Conservation (phyloP, 2,113 vertebrate genomes). For the Panthera tigris region DNA sequence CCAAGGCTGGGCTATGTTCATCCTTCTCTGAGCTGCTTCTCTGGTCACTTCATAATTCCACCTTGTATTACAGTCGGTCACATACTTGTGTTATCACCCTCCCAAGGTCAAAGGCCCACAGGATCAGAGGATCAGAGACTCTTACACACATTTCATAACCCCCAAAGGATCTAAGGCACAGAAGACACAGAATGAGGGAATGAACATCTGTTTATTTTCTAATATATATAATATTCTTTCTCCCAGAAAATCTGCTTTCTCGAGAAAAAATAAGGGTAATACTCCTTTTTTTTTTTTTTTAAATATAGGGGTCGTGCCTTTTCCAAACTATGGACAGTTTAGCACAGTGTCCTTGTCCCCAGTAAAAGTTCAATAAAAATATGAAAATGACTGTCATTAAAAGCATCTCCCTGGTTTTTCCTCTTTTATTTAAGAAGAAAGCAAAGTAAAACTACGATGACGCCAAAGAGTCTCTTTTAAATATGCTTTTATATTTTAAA, state of each 20-base stretch:
- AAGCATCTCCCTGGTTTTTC: neutral
- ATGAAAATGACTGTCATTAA: neutral
- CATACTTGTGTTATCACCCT: neutral
- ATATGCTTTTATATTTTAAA: neutral
- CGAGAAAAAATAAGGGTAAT: neutral
- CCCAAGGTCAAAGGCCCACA: neutral
- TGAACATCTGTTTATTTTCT: neutral
- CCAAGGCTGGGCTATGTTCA: neutral
- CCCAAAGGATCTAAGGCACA: neutral
- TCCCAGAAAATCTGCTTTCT: neutral
- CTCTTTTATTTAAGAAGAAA: slow-evolving; percentile 29
- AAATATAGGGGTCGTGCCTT: neutral
- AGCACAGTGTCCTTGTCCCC: neutral
- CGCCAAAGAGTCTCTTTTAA: neutral
- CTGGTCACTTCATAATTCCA: neutral
- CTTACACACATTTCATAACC: neutral
- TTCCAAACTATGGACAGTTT: neutral
- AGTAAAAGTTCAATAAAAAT: neutral
- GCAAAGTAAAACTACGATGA: neutral
- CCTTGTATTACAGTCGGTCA: neutral
- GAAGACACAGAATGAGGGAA: neutral
- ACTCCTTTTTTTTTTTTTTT: neutral
- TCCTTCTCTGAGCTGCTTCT: neutral
- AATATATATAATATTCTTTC: neutral
- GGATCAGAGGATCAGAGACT: neutral